A percentile compares a stretch with the other conserved stretches of the same genome.
phyloP scores from a whole-genome alignment of 1,140 invertebrate species.

The Calliphora vicina region DNA sequence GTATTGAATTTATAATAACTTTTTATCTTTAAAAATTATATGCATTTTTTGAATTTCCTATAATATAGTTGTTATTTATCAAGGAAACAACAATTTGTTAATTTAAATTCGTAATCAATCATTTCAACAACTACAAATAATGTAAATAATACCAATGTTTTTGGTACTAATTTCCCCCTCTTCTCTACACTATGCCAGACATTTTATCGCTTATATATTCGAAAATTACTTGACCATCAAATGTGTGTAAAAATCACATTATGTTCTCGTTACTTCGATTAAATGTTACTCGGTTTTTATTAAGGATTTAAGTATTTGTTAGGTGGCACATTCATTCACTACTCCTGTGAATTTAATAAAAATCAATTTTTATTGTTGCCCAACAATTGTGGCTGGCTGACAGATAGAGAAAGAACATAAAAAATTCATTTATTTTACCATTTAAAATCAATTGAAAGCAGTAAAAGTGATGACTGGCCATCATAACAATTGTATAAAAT shows the following conservation, averaged over 20 bases:
- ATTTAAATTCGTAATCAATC: too few species aligned
- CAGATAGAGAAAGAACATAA: background rate
- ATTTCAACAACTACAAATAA: too few species aligned
- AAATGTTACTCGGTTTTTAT: background rate
- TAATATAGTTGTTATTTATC: too few species aligned
- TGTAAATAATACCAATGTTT: too few species aligned
- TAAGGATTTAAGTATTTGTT: background rate
- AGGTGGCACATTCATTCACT: background rate
- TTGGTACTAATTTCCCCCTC: too few species aligned
- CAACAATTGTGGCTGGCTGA: background rate
- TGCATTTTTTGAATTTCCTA: too few species aligned
- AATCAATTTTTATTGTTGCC: background rate
- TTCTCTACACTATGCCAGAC: too few species aligned
- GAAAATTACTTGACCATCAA: too few species aligned
- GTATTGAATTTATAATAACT: too few species aligned
- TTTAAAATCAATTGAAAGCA: background rate
- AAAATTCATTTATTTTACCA: background rate
- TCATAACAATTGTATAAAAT: background rate
- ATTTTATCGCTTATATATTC: background rate
- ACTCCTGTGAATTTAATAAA: background rate
- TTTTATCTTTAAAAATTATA: too few species aligned
- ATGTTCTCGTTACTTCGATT: conserved; percentile 26
- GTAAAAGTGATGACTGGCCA: background rate
- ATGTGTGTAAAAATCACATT: conserved; percentile 4
- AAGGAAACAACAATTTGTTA: too few species aligned